Conservation (phyloP, 1,140 invertebrate species). For the Eupristina koningsbergeri region DNA sequence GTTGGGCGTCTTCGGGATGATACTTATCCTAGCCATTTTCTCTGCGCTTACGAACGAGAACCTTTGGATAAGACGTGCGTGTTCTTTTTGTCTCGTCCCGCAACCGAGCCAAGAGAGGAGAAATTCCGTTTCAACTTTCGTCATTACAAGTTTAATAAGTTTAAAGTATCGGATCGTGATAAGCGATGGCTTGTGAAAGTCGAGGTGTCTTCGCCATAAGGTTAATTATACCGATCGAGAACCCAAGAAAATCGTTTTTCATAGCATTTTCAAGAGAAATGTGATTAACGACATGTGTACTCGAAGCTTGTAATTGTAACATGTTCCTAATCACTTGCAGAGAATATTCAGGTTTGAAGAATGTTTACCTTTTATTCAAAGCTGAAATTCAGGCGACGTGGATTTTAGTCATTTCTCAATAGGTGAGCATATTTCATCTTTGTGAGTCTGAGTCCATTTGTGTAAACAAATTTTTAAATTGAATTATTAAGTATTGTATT, state of each 20-base stretch:
- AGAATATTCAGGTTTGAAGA: neutral
- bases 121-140: conserved; percentile 63
- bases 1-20: neutral
- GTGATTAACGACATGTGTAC: neutral
- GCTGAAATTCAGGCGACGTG: neutral
- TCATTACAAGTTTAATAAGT: conserved; percentile 72
- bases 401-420: neutral
- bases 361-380: neutral
- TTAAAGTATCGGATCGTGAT: conserved; percentile 34
- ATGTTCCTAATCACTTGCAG: neutral
- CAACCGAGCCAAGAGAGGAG: neutral
- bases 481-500: too few species aligned
- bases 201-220: neutral
- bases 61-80: conserved; percentile 17
- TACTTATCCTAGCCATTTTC: neutral
- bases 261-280: neutral
- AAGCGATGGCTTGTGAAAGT: conserved; percentile 38
- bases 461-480: too few species aligned
- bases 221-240: conserved; percentile 3
- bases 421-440: too few species aligned
- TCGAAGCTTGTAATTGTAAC: too few species aligned
- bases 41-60: neutral
- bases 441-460: too few species aligned
- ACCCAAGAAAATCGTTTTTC: conserved; percentile 8
- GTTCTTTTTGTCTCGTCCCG: neutral